phyloP scores from a whole-genome alignment of 2,113 vertebrate species.

The Thamnaconus septentrionalis region DNA sequence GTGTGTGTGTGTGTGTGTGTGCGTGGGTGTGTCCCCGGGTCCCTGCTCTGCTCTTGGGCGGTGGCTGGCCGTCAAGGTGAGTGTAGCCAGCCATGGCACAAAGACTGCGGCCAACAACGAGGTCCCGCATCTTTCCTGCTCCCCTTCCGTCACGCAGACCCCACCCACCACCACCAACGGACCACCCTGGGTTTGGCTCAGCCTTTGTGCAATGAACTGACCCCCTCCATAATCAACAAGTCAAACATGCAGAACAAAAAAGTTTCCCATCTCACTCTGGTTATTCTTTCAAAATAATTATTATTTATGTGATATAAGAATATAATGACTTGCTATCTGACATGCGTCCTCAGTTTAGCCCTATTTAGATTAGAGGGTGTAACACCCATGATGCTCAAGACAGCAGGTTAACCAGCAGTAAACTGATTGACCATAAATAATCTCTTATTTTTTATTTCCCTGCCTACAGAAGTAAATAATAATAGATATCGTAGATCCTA shows the following conservation, averaged over 20 bases:
- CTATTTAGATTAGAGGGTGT: constrained; percentile 47
- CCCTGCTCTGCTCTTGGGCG: constrained; percentile 72
- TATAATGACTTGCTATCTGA: constrained; percentile 61
- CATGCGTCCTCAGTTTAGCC: constrained; percentile 61
- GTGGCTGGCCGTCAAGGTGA: constrained; percentile 72
- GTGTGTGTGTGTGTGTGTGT: constrained; percentile 65
- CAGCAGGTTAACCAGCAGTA: constrained; percentile 57
- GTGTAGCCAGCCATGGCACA: constrained; percentile 79
- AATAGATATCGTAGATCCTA: no score
- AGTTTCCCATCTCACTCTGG: constrained; percentile 20
- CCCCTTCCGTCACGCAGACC: constrained; percentile 65
- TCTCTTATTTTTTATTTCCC: not conserved
- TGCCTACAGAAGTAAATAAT: not conserved
- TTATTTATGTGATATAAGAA: constrained; percentile 24
- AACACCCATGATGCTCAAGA: constrained; percentile 72
- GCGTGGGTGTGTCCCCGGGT: constrained; percentile 76
- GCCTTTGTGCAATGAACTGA: constrained; percentile 79
- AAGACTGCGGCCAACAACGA: constrained; percentile 76
- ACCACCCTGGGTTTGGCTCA: constrained; percentile 62
- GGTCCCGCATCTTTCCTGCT: constrained; percentile 60
- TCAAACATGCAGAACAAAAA: constrained; percentile 70
- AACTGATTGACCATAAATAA: constrained; percentile 4
- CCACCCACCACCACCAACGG: constrained; percentile 44
- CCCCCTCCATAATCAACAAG: constrained; percentile 63
- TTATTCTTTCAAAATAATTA: not conserved